Evolutionary conservation across 2,888 invertebrate species (phyloP).

Genomic region (Cacoxenus indagator): DNA sequence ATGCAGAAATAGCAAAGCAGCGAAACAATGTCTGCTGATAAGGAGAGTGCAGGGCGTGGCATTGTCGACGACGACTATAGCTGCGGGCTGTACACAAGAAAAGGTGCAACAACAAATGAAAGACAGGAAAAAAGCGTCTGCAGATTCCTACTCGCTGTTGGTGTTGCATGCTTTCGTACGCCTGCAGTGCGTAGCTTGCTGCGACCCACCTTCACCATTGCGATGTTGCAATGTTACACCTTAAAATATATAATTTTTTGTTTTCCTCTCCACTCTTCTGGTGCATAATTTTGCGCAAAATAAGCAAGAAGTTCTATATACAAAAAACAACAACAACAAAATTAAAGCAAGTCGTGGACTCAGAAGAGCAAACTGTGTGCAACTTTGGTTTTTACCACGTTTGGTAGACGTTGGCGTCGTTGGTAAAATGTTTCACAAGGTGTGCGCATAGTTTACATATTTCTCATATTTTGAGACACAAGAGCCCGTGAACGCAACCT

Average conservation of each 20-base stretch:
- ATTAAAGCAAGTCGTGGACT: background rate
- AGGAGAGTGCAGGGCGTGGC: background rate
- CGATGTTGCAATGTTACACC: constrained; percentile 41
- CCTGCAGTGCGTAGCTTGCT: constrained; percentile 45
- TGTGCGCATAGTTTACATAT: constrained; percentile 64
- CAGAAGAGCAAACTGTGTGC: background rate
- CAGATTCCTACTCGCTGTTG: background rate
- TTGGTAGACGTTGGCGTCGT: background rate
- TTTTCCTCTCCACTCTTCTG: constrained; percentile 6
- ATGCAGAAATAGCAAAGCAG: constrained; percentile 46
- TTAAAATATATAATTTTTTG: constrained; percentile 31
- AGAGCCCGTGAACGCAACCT: background rate
- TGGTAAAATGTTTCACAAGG: constrained; percentile 17
- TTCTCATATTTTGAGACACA: constrained; percentile 62
- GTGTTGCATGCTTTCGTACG: background rate
- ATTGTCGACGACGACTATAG: background rate
- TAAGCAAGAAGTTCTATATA: background rate
- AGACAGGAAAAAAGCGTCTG: constrained; percentile 43
- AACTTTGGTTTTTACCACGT: background rate
- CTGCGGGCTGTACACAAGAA: background rate
- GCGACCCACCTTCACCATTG: constrained; percentile 28
- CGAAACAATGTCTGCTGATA: background rate
- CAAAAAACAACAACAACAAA: background rate
- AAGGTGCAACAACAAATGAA: background rate
- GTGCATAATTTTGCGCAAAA: constrained; percentile 24